A percentile compares a stretch with the other conserved stretches of the same genome.
Conservation (phyloP, 2,888 invertebrate species). For the Aromia moschata region DNA sequence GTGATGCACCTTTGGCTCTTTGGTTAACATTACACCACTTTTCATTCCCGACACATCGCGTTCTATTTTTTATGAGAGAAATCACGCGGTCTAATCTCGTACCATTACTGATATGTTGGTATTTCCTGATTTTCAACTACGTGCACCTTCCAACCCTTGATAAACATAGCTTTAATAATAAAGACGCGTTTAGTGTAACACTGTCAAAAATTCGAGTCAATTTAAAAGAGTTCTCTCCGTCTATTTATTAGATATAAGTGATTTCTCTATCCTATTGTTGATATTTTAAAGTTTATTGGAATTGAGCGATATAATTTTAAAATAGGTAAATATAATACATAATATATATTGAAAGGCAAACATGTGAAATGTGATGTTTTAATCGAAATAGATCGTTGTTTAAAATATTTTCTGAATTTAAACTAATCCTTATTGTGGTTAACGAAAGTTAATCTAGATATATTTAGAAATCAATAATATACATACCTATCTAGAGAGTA, state of each 20-base stretch:
- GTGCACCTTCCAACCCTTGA: constrained; percentile 14
- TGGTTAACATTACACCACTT: too few species aligned
- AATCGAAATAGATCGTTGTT: constrained; percentile 47
- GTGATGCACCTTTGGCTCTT: too few species aligned
- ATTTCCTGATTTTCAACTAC: constrained; percentile 11
- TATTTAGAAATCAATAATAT: too few species aligned
- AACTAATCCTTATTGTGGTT: constrained; percentile 22
- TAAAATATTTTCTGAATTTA: constrained; percentile 53
- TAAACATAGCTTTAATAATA: constrained; percentile 34
- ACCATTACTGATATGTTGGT: too few species aligned
- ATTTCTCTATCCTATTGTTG: constrained; percentile 61
- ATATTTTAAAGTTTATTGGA: constrained; percentile 62
- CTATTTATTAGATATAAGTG: constrained; percentile 55
- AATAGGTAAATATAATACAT: constrained; percentile 25
- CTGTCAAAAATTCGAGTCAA: constrained; percentile 55
- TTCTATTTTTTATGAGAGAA: too few species aligned
- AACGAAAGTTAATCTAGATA: too few species aligned
- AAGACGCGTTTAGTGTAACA: constrained; percentile 43
- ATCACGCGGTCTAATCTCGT: too few species aligned
- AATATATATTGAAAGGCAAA: constrained; percentile 34
- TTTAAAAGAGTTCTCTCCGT: constrained; percentile 60
- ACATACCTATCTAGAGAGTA: constrained; percentile 28
- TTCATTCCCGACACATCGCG: too few species aligned
- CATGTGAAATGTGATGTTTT: constrained; percentile 54
- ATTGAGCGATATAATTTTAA: constrained; percentile 50